These are phyloP conservation scores for Papilio helenus DNA, from an alignment of 1,140 invertebrate genomes.

Conservation along the genomic window DNA sequence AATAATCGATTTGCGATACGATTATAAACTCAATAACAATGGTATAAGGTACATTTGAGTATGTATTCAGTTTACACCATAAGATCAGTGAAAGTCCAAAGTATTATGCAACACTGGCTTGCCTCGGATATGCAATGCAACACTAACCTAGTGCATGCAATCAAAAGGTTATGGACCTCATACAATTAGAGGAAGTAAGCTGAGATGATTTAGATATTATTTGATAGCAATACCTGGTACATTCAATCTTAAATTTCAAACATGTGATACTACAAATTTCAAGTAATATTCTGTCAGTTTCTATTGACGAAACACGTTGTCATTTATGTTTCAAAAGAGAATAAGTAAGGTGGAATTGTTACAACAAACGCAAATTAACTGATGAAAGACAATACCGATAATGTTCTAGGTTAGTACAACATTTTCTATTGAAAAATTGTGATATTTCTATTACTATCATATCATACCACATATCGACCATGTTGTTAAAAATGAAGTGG, in stretches of 20 bases:
- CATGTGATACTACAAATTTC: too few species aligned
- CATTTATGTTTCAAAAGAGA: too few species aligned
- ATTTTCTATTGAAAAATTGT: too few species aligned
- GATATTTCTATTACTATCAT: too few species aligned
- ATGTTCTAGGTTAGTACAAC: too few species aligned
- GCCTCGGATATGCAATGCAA: constrained; percentile 51
- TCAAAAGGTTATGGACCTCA: constrained; percentile 9
- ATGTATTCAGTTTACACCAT: constrained; percentile 30
- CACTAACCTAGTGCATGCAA: constrained; percentile 38
- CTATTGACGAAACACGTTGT: too few species aligned
- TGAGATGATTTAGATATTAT: neutral
- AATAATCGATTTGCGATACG: neutral
- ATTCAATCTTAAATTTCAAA: neutral
- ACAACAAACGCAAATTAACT: too few species aligned
- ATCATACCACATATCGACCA: too few species aligned
- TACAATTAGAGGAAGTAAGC: constrained; percentile 40
- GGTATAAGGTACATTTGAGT: constrained; percentile 48
- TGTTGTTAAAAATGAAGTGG: too few species aligned
- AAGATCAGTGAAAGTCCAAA: constrained; percentile 67
- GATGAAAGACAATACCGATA: too few species aligned
- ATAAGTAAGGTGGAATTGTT: too few species aligned
- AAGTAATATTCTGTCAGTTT: too few species aligned
- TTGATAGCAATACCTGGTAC: neutral
- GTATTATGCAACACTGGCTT: constrained; percentile 62
- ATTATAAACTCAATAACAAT: neutral